Conservation (phyloP, 2,888 invertebrate species). For the Siphlonurus alternatus region DNA sequence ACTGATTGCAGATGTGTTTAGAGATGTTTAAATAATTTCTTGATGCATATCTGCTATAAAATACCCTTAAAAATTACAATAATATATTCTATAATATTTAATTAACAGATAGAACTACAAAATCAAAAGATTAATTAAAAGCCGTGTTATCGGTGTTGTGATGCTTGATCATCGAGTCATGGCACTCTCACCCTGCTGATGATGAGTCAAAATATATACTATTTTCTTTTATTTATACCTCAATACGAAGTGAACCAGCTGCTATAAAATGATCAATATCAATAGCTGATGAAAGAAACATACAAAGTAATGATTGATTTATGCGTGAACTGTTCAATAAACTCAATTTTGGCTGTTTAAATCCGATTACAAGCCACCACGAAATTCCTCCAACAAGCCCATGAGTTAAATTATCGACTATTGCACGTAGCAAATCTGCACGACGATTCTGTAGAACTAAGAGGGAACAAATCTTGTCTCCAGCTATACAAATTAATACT, state of each 20-base stretch:
- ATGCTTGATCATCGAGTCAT: no score
- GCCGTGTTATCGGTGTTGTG: no score
- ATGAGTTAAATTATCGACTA: neutral
- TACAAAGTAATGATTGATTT: neutral
- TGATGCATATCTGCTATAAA: no score
- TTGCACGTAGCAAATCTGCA: neutral
- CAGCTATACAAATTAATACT: neutral
- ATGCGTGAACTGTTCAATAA: neutral
- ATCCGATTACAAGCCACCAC: neutral
- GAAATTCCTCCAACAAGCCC: neutral
- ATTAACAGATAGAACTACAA: no score
- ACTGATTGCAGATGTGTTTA: no score
- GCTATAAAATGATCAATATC: neutral
- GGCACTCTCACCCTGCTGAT: no score
- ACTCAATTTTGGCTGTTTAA: neutral
- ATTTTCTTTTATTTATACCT: no score
- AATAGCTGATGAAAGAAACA: neutral
- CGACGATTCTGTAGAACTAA: neutral
- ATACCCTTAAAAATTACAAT: no score
- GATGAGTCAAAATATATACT: no score
- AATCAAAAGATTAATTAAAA: no score
- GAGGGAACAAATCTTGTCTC: neutral
- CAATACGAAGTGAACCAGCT: neutral
- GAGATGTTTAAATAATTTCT: no score
- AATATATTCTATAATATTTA: no score